Base-by-base conservation (phyloP, 2,113 vertebrate genomes). In the Hoplias malabaricus region DNA sequence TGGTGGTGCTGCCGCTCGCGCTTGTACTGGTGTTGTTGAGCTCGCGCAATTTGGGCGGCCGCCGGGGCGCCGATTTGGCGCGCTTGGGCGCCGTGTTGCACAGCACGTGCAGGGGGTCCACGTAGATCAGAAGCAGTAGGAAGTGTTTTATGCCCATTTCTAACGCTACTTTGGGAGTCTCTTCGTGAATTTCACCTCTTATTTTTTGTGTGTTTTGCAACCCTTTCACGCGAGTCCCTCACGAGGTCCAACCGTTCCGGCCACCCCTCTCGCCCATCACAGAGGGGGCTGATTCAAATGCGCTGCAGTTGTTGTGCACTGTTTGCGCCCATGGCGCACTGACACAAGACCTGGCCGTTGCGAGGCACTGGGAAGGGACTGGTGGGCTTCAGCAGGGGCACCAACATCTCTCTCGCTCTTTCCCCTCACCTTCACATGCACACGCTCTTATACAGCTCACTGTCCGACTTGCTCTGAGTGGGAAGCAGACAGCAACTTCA, bases 91-190 rank as follows among this genome's bases (percentile, higher is more conserved):
- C 82, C 1, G 89, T 85, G 0, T 91, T 91, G 72, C 92, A 80
- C 73, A 91, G 77, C 61, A 92, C 90, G 83, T 88, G 86, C 65
- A 92, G 76, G 2, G 91, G 91, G 87, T 93, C 91, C 88, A 93
- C 79, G 83, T 90, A 94, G 50, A 93, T 87, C 0, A 94, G 83
- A 73, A 94, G 88, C 77, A 94, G 57, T 78, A 94, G 67, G 69
- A 94, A 83, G 87, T 91, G 90, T 80, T 86, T 83, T 84, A 89
- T 92, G 88, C 90, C 90, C 94, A 94, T 62, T 61, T 67, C 27
- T 72, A 11, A 5, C 63, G 21, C 72, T 33, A 14, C 68, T 25
- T 14, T 33, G 53, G 2, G 29, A 23, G 34, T 50, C 21, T 50
- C 43, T 65, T 11, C 19, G 7, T 71, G 5, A 29, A 0, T 29